These are phyloP conservation scores for Pygmarrhopalites habei DNA, from an alignment of 1,140 invertebrate species.

Conservation along the genomic window DNA sequence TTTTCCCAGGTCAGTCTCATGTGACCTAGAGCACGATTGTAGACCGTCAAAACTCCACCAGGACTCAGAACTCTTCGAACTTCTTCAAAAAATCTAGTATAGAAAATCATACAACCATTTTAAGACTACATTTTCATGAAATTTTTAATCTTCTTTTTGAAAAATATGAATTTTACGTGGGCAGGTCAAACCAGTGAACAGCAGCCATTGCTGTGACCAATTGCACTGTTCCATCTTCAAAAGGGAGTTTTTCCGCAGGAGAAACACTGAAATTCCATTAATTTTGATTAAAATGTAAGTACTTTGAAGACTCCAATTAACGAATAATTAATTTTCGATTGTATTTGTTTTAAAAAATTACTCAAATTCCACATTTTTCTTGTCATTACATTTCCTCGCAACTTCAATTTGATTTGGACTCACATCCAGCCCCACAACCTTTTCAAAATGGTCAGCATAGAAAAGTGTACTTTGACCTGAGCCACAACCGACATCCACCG, in stretches of 20 bases:
- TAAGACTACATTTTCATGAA: too few relatives aligned
- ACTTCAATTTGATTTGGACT: conserved; percentile 43
- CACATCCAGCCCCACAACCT: conserved; percentile 46
- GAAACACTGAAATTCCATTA: not conserved
- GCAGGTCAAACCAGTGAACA: conserved; percentile 48
- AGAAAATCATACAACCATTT: too few relatives aligned
- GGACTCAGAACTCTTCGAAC: conserved; percentile 44
- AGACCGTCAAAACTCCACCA: conserved; percentile 44
- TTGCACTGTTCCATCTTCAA: conserved; percentile 41
- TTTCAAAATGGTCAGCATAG: conserved; percentile 44
- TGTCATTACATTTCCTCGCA: conserved; percentile 31
- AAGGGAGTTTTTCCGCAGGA: conserved; percentile 41
- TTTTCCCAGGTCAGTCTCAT: not conserved
- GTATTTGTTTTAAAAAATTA: too few relatives aligned
- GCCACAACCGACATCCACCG: conserved; percentile 27
- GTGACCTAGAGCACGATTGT: not conserved
- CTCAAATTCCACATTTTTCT: too few relatives aligned
- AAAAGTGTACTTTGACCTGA: conserved; percentile 48
- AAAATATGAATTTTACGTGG: too few relatives aligned
- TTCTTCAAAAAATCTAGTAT: conserved; percentile 48
- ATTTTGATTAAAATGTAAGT: not conserved
- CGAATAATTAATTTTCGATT: too few relatives aligned
- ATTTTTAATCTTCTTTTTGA: too few relatives aligned
- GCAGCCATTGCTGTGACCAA: conserved; percentile 45
- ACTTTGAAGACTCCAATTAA: too few relatives aligned